Percentiles rank a stretch among this genome's conserved stretches.
Evolutionary conservation across 2,888 invertebrate genomes (phyloP).

Genomic region (Troilus luridus): DNA sequence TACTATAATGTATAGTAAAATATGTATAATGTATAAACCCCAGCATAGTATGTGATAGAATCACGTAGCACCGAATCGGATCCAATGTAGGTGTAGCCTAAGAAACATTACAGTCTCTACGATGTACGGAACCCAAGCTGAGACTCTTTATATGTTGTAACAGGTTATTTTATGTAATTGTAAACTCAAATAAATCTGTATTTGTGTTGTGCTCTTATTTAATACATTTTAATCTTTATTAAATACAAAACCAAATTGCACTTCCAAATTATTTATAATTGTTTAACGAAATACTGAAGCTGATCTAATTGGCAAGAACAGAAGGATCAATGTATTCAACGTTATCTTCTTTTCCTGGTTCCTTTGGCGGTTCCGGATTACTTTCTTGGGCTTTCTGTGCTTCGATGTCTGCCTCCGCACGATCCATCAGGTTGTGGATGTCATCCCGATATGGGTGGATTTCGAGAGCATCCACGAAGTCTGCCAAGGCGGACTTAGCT

Average conservation of each 20-base stretch:
- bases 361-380: neutral
- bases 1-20: too few relatives aligned
- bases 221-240: neutral
- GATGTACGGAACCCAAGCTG: too few relatives aligned
- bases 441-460: constrained; percentile 75
- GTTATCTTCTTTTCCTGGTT: neutral
- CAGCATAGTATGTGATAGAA: too few relatives aligned
- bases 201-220: too few relatives aligned
- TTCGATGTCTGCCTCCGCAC: constrained; percentile 55
- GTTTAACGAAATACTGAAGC: neutral
- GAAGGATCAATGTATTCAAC: constrained; percentile 32
- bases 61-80: too few relatives aligned
- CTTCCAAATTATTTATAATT: neutral
- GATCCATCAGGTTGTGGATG: constrained; percentile 61
- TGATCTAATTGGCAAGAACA: constrained; percentile 45
- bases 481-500: constrained; percentile 79
- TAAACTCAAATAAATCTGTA: too few relatives aligned
- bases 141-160: too few relatives aligned
- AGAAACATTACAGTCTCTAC: too few relatives aligned
- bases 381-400: neutral
- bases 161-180: too few relatives aligned
- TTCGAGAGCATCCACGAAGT: constrained; percentile 81
- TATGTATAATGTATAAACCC: too few relatives aligned
- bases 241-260: neutral
- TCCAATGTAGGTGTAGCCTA: too few relatives aligned